A percentile compares a stretch with the other conserved stretches of the same genome.
Conservation (phyloP, 1,140 invertebrate species). For the Callitettix versicolor region DNA sequence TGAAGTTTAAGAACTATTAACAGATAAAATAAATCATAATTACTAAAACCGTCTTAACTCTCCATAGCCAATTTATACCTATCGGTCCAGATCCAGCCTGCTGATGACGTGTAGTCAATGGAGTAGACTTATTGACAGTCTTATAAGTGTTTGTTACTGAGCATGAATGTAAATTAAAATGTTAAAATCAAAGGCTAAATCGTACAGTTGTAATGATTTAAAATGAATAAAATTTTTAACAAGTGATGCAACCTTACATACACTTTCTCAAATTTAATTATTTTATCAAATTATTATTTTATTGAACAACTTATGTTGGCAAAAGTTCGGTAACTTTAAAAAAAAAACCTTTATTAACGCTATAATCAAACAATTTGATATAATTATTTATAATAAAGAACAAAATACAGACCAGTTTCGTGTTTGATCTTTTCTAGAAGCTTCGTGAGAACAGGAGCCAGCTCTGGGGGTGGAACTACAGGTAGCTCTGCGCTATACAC, state of each 20-base stretch:
- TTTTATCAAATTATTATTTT: neutral
- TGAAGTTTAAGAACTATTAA: no score
- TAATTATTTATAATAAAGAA: neutral
- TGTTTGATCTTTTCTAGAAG: constrained; percentile 12
- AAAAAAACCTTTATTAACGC: neutral
- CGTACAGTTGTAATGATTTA: no score
- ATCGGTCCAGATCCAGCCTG: no score
- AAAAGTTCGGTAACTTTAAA: neutral
- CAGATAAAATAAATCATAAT: no score
- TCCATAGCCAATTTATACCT: no score
- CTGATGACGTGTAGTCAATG: no score
- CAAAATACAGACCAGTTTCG: constrained; percentile 1
- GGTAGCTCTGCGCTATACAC: constrained; percentile 27
- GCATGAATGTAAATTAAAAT: no score
- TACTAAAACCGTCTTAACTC: no score
- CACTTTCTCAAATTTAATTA: neutral
- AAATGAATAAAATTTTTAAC: neutral
- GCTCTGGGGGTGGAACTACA: constrained; percentile 12
- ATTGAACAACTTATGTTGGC: neutral
- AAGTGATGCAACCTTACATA: neutral
- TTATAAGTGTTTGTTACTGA: no score
- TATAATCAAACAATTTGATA: neutral
- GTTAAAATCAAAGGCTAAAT: no score
- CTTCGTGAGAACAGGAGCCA: constrained; percentile 9
- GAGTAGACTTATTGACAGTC: no score